Base-by-base conservation (phyloP, 2,888 invertebrate genomes). In the Brachyptera risi region DNA sequence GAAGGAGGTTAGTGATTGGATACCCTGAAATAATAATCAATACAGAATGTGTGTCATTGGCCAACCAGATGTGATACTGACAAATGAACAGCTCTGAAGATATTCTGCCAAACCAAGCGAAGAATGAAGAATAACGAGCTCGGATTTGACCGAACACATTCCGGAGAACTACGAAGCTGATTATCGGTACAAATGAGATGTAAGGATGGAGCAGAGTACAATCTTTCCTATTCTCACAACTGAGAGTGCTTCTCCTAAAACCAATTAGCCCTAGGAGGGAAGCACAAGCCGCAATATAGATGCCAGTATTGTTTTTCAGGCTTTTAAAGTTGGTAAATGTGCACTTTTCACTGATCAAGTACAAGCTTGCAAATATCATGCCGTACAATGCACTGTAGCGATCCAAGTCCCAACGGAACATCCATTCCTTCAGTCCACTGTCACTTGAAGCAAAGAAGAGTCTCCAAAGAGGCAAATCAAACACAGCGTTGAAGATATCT, bases 171-270 rank as follows among this genome's bases (percentile, higher is more conserved):
- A 31, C 31, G 31, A 7, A 31, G 5, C 31, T 11, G 31, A 31
- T 76, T 75, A 85, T 84, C 1, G 96, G 96, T 68, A 96, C 79
- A 71, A 94, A 94, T 0, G 89, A 86, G 4, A 95, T 87, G 74
- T 97, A 97, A 23, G 95, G 91, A 75, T 97, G 96, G 42, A 96
- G 88, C 74, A 95, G 94, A 74, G 92, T 92, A 75, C 96, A 97
- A 71, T 95, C 92, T 58, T 87, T 82, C 60, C 90, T 88, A 72
- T 87, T 92, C 21, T 85, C 83, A 71, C 95, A 96, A n/a, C n/a
- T n/a, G n/a, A n/a, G n/a, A n/a, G n/a, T n/a, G n/a, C n/a, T n/a
- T n/a, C n/a, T n/a, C n/a, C n/a, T n/a, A n/a, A n/a, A n/a, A n/a
- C n/a, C n/a, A 60, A n/a, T n/a, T n/a, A n/a, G n/a, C n/a, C n/a